Percentiles rank a stretch among this genome's conserved stretches.
Conservation (phyloP, 2,113 vertebrate species). For the Syrmaticus mikado region DNA sequence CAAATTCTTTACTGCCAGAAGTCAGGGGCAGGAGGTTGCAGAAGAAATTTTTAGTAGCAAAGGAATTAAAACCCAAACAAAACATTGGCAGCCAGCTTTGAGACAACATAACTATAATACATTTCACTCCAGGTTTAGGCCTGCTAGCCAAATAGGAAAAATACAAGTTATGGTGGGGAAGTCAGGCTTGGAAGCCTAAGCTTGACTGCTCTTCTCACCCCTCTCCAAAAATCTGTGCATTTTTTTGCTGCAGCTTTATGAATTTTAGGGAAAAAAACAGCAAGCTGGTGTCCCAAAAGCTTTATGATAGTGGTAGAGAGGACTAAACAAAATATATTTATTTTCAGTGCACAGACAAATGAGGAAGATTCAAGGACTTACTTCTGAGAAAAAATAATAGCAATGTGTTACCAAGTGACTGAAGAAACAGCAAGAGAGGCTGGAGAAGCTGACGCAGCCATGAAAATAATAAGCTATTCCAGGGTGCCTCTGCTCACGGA, state of each 20-base stretch:
- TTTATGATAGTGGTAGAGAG: neutral
- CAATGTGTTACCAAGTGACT: neutral
- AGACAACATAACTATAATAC: neutral
- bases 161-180: neutral
- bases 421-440: constrained; percentile 4
- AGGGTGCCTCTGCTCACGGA: constrained; percentile 22
- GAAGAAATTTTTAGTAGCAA: neutral
- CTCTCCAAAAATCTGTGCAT: neutral
- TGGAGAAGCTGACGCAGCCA: neutral
- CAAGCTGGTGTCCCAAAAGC: neutral
- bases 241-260: neutral
- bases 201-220: neutral
- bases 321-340: neutral
- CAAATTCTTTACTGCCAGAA: neutral
- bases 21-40: neutral
- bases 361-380: neutral
- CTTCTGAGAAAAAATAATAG: constrained; percentile 6
- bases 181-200: neutral
- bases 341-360: neutral
- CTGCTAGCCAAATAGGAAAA: neutral
- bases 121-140: neutral
- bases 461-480: constrained; percentile 50
- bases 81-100: neutral
- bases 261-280: neutral
- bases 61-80: neutral